Base-by-base conservation (phyloP, 1,140 invertebrate species). In the Hestina assimilis region DNA sequence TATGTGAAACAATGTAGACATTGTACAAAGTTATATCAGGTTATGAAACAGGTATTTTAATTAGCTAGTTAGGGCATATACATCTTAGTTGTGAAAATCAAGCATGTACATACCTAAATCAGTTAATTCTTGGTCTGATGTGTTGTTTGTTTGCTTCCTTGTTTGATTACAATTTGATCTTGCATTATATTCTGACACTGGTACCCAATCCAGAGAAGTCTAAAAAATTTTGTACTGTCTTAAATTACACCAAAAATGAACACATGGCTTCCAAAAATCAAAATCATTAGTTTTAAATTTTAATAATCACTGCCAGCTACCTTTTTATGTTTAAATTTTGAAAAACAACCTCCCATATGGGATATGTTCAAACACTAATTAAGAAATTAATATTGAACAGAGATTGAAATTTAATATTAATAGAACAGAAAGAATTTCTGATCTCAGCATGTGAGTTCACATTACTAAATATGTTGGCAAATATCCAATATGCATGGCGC, bases 141-240 rank as follows among this genome's bases (percentile, higher is more conserved):
- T 80, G 58, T 87, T 84, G 63, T 89, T 89, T 47, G 84, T 81
- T 53, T 78, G 79, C 66, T 89, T 89, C 54, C 88, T 80, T 53
- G 84, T 72, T 57, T 87, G 83, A 59, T 80, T 88, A 61, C 81
- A 84, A 59, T 85, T 86, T 28, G 76, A 59, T 75, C 87, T 83
- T 45, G 75, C 75, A 58, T 89, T 89, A 60, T 88, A 89, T 71
- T 89, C 88, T 33, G 88, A 87, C 42, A 89, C 88, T 35, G 88
- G 87, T 33, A 89, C 80, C 88, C 87, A 89, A 69, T 89, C 87
- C 59, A 89, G 69, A 50, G 86, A 86, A 31, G 84, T 87, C 88
- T 89, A 79, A 77, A 87, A 83, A 68, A 63, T 69, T 35, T 56
- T 50, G 20, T 47, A 42, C 4, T 29, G 19, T 69, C 65, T 66